Base-by-base conservation (phyloP, 2,888 invertebrate species). In the Antitype chi region DNA sequence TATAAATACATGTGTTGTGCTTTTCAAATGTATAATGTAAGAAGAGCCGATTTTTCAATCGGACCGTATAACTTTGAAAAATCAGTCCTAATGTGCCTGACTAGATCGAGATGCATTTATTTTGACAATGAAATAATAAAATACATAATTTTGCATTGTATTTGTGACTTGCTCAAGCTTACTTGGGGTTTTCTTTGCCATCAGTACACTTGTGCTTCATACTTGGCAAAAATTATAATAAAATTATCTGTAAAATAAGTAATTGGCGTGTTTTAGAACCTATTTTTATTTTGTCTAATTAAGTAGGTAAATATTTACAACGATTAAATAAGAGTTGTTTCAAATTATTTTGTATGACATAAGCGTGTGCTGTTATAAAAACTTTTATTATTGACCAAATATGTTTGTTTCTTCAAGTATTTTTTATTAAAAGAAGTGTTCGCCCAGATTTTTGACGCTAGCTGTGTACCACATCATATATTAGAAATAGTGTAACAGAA, bases 311-410 rank as follows among this genome's bases (percentile, higher is more conserved):
- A 57, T 55, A 47, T 47, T 52, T 25, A 57, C 57, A 23, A n/a
- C n/a, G n/a, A n/a, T n/a, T 47, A 11, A 17, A 25, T 55, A 71
- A 38, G 47, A 68, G 49, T 53, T 43, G 15, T 49, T 76, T 70
- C 13, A 70, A 72, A 67, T 67, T 76, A 63, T 55, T 72, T 67
- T 68, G 28, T 55, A 64, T 74, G 68, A 71, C 63, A 23, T 60
- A 79, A 59, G 70, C 38, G 32, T 75, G 70, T 70, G 52, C 68
- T 80, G 32, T 68, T 71, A 71, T 71, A 59, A n/a, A 15, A 17
- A 11, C 3, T 59, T 59, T 25, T 47, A 6, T 20, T 66, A 60
- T 74, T 60, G 25, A 60, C 52, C n/a, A 13, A 57, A 15, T 20
- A 49, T n/a, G 8, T 11, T 28, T 32, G n/a, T 49, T 70, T 23